Conservation (phyloP, 1,140 invertebrate species). For the Pogonus chalceus region DNA sequence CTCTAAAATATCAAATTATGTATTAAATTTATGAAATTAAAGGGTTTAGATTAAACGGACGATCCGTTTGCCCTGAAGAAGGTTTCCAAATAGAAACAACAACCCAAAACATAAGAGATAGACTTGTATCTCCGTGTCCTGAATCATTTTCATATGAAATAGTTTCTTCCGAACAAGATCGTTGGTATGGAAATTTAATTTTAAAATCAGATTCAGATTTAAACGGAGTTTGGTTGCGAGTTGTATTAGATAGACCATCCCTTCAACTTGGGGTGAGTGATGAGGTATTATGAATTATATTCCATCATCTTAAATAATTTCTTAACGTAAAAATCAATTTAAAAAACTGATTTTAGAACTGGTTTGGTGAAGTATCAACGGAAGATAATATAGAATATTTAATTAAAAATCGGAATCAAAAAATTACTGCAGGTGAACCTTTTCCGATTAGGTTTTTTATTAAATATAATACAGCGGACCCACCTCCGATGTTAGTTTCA, state of each 20-base stretch:
- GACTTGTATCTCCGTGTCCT: constrained; percentile 26
- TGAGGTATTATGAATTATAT: constrained; percentile 8
- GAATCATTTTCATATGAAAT: constrained; percentile 24
- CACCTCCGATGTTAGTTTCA: constrained; percentile 21
- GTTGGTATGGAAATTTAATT: constrained; percentile 27
- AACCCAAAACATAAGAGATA: background rate
- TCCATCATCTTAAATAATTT: constrained; percentile 14
- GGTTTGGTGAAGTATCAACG: constrained; percentile 31
- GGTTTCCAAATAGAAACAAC: background rate
- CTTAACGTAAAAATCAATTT: constrained; percentile 15
- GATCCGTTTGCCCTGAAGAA: background rate
- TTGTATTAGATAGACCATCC: constrained; percentile 23
- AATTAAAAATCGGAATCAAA: constrained; percentile 27
- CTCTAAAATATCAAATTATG: no score
- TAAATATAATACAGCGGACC: constrained; percentile 25
- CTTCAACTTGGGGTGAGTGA: constrained; percentile 29
- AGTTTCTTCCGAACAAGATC: constrained; percentile 18
- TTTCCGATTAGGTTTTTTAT: constrained; percentile 28
- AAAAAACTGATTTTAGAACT: constrained; percentile 28
- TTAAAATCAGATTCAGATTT: constrained; percentile 20
- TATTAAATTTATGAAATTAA: no score
- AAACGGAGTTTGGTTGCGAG: constrained; percentile 27
- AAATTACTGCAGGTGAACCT: constrained; percentile 22
- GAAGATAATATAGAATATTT: constrained; percentile 30
- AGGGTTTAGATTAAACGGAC: background rate